Base-by-base conservation (phyloP, 2,888 invertebrate genomes). In the Linnaemya tessellans region DNA sequence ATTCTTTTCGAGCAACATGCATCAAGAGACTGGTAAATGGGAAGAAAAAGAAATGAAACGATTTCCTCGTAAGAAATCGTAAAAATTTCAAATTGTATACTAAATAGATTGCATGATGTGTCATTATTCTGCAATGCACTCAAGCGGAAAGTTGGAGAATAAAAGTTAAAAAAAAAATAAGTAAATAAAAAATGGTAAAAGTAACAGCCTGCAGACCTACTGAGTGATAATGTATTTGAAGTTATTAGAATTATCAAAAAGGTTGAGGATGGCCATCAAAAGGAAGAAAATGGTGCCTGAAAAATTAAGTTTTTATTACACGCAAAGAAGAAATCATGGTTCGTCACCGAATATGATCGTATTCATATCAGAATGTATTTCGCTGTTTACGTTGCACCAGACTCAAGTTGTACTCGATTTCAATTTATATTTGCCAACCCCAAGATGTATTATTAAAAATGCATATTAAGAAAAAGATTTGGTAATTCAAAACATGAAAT, bases 121-220 rank as follows among this genome's bases (percentile, higher is more conserved):
- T 77, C 77, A 77, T 82, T 78, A 82, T 41, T 58, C n/a, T 71
- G 38, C 13, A 71, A 77, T 51, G 77, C 71, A 82, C 71, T 82
- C 77, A 78, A 65, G 51, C 68, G 65, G 41, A 78, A 78, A 77
- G 58, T 30, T 73, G 22, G n/a, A 3, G 65, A 64, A 51, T 8
- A 56, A 56, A n/a, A n/a, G 8, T 35, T 8, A 35, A 35, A 35
- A 8, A 41, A 41, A 41, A 41, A 35, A 67, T 4, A 22, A 30
- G 2, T 30, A 30, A 30, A 30, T 30, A 3, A 3, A 58, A 18
- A 79, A 41, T 43, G 4, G 18, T 41, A 25, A n/a, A 62, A 54
- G 8, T 35, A 79, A 20, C 15, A 20, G 78, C 18, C 60, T 15
- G 68, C 67, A 67, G 13, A 49, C 22, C n/a, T 9, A 41, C 2